Conservation (phyloP, 2,797 vertebrate species). For the Molossus molossus region DNA sequence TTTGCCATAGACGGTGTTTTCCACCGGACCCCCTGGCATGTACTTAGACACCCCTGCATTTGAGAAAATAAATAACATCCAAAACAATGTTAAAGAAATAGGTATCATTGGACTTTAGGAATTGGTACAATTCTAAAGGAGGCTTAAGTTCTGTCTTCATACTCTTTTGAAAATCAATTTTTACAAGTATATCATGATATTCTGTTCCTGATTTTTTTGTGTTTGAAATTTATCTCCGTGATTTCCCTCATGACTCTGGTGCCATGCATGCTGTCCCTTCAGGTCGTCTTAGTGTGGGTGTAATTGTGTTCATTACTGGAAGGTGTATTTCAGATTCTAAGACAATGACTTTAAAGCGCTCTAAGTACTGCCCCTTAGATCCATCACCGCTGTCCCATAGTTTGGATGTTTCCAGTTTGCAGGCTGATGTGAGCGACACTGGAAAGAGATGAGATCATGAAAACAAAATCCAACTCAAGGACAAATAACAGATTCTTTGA, state of each 20-base stretch:
- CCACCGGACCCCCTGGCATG: too few relatives aligned
- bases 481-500: constrained; percentile 65
- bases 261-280: constrained; percentile 69
- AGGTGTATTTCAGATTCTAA: constrained; percentile 76
- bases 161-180: neutral
- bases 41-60: neutral
- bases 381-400: neutral
- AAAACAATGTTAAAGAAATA: neutral
- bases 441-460: constrained; percentile 76
- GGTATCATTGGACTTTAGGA: neutral
- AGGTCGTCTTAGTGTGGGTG: constrained; percentile 48
- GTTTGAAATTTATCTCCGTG: constrained; percentile 68
- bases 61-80: neutral
- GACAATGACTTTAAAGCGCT: constrained; percentile 14
- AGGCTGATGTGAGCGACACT: constrained; percentile 49
- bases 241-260: constrained; percentile 72
- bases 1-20: neutral
- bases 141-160: neutral
- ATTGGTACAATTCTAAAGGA: neutral
- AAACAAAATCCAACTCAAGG: constrained; percentile 65
- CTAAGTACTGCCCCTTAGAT: constrained; percentile 50
- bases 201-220: constrained; percentile 54
- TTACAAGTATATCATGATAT: neutral
- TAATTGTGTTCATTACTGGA: constrained; percentile 73
- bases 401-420: constrained; percentile 64